Percentiles rank a stretch among this genome's conserved stretches.
Conservation (phyloP, 2,113 vertebrate species). For the Istiophorus platypterus region DNA sequence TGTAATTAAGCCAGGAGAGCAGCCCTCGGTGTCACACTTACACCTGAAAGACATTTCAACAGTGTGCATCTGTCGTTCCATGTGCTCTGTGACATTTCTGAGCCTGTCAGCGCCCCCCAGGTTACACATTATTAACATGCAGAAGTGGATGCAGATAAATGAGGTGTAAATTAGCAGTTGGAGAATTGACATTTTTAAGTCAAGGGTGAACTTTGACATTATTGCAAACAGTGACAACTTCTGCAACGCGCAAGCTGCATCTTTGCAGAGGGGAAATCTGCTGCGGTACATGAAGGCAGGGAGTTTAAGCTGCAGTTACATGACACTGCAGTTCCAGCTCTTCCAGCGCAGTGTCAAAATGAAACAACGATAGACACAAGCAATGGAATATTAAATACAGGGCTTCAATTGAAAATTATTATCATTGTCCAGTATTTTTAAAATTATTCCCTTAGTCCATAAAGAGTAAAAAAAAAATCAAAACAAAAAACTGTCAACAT, state of each 20-base stretch:
- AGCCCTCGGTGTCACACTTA: background rate
- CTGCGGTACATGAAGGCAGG: background rate
- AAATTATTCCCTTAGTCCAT: background rate
- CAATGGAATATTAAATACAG: background rate
- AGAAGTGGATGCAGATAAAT: background rate
- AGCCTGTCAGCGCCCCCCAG: background rate
- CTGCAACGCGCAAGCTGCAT: background rate
- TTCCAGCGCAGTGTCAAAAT: background rate
- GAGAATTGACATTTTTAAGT: conserved; percentile 2
- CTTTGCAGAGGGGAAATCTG: background rate
- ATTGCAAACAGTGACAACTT: background rate
- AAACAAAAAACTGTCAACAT: too few species aligned
- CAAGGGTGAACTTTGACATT: background rate
- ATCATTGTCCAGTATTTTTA: background rate
- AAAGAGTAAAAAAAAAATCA: too few species aligned
- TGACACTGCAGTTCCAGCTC: background rate
- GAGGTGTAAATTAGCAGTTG: background rate
- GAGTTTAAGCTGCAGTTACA: too few species aligned
- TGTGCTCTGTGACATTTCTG: conserved; percentile 30
- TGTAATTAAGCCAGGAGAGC: conserved; percentile 18
- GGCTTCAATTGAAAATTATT: background rate
- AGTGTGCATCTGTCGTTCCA: conserved; percentile 20
- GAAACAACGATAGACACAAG: background rate
- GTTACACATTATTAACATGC: conserved; percentile 8
- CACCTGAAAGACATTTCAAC: background rate